A percentile compares a stretch with the other conserved stretches of the same genome.
Conservation (phyloP, 2,888 invertebrate genomes). For the Ophion slaviceki region DNA sequence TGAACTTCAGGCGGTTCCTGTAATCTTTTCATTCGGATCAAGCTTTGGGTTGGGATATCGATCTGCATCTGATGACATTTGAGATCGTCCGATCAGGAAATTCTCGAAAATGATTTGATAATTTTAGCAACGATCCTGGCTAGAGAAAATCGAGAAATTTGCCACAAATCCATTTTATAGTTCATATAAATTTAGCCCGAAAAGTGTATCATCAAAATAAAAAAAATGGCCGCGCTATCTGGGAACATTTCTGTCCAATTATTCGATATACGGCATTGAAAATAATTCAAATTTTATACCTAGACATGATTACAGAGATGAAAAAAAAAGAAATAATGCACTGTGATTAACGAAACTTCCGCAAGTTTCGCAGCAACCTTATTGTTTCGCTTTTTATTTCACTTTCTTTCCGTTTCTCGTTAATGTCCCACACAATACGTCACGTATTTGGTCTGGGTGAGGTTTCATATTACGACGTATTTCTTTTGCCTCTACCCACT, state of each 20-base stretch:
- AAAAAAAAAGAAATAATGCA: not conserved
- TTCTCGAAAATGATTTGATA: not conserved
- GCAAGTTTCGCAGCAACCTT: conserved; percentile 14
- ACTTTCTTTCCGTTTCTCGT: conserved; percentile 56
- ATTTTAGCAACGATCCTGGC: not conserved
- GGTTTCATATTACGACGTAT: conserved; percentile 20
- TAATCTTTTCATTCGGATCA: not conserved
- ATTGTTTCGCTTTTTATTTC: conserved; percentile 34
- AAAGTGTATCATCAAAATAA: not conserved
- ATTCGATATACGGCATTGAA: not conserved
- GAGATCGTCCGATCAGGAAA: not conserved
- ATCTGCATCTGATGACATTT: not conserved
- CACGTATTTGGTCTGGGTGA: not conserved
- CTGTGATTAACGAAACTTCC: conserved; percentile 2
- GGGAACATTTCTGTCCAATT: too few relatives aligned
- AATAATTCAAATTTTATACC: not conserved
- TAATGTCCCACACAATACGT: conserved; percentile 18
- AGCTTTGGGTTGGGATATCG: not conserved
- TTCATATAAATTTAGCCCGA: too few relatives aligned
- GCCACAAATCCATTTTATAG: not conserved
- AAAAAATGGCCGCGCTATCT: too few relatives aligned
- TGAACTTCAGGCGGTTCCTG: not conserved
- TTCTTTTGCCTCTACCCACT: not conserved
- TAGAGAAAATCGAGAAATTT: not conserved
- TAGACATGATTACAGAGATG: not conserved